Conservation (phyloP, 1,140 invertebrate genomes). For the Aricia agestis region DNA sequence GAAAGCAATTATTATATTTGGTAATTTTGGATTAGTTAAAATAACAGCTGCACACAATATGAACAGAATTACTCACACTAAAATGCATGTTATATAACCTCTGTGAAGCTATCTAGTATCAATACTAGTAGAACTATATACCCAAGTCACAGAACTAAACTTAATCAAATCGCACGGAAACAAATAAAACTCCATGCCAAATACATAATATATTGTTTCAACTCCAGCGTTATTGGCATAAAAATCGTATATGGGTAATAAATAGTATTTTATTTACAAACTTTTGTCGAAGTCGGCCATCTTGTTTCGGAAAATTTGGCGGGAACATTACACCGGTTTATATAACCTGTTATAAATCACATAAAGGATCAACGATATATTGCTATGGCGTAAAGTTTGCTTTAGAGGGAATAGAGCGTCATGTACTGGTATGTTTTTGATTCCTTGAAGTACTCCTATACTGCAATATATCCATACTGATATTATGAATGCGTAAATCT, state of each 20-base stretch:
- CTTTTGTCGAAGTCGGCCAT: conserved; percentile 4
- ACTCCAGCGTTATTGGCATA: conserved; percentile 16
- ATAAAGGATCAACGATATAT: not conserved
- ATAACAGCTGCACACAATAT: too few species aligned
- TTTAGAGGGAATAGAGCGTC: not conserved
- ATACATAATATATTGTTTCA: not conserved
- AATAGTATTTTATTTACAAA: conserved; percentile 20
- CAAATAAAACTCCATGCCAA: conserved; percentile 9
- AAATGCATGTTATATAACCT: too few species aligned
- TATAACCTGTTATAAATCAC: not conserved
- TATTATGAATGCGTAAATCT: too few species aligned
- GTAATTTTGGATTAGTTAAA: too few species aligned
- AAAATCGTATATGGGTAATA: conserved; percentile 17
- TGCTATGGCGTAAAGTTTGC: not conserved
- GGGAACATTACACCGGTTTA: not conserved
- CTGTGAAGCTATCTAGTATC: not conserved
- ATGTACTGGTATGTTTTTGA: too few species aligned
- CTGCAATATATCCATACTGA: too few species aligned
- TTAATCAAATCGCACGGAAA: not conserved
- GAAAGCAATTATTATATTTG: too few species aligned
- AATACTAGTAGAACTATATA: not conserved
- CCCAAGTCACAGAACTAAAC: not conserved
- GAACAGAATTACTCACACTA: too few species aligned
- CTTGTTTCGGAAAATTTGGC: not conserved
- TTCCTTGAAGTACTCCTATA: too few species aligned